Evolutionary conservation across 2,888 invertebrate genomes (phyloP).

Genomic region (Tanypteryx hageni): DNA sequence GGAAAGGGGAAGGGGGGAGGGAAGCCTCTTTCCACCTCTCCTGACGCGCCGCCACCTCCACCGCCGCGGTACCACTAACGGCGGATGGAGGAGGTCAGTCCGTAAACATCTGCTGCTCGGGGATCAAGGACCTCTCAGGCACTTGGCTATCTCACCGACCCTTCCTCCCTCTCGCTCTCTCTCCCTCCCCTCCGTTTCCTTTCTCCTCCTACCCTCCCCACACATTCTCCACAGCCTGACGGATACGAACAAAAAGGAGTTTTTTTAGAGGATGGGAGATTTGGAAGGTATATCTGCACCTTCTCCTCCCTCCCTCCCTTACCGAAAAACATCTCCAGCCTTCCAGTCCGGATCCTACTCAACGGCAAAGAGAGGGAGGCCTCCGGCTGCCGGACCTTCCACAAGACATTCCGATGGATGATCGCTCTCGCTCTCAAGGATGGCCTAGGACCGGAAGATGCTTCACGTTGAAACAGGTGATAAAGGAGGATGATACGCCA

Average conservation of each 20-base stretch:
- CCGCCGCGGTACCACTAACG: conserved; percentile 17
- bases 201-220: neutral
- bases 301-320: neutral
- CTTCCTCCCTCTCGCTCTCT: neutral
- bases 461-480: too few species aligned
- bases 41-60: neutral
- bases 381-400: conserved; percentile 55
- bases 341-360: neutral
- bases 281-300: neutral
- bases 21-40: neutral
- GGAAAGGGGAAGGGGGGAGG: neutral
- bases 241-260: neutral
- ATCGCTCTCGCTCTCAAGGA: neutral
- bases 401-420: conserved; percentile 41
- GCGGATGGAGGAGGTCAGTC: conserved; percentile 23
- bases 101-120: conserved; percentile 41
- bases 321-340: neutral
- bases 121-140: conserved; percentile 47
- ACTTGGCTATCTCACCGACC: neutral
- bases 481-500: too few species aligned
- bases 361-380: neutral
- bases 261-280: neutral
- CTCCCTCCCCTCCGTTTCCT: neutral
- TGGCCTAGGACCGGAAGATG: too few species aligned
- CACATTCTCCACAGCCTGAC: neutral